Evolutionary conservation across 2,113 vertebrate genomes (phyloP).

Genomic region (Cromileptes altivelis): DNA sequence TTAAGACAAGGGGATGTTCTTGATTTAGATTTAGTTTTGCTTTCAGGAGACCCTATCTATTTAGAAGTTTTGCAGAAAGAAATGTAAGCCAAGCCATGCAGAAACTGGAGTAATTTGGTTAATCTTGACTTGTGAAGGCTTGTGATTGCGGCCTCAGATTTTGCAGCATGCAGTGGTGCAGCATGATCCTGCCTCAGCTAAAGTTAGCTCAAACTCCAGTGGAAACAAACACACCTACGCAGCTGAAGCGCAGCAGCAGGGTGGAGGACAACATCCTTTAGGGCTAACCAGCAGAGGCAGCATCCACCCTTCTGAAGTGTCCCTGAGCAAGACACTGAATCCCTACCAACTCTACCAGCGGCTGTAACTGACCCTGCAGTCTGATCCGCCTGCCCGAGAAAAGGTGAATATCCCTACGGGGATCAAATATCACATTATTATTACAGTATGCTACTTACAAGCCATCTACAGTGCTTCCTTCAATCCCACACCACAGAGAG

Average conservation of each 20-base stretch:
- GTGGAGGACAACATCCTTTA: conserved; percentile 46
- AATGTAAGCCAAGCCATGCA: not conserved
- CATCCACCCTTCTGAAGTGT: conserved; percentile 55
- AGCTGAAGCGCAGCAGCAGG: conserved; percentile 45
- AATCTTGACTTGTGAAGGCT: conserved; percentile 7
- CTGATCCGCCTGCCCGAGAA: conserved; percentile 40
- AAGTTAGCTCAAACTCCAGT: conserved; percentile 68
- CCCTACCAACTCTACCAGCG: not conserved
- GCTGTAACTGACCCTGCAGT: conserved; percentile 55
- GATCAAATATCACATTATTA: conserved; percentile 72
- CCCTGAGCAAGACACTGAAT: conserved; percentile 64
- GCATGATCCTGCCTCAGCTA: conserved; percentile 43
- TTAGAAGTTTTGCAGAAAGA: not conserved
- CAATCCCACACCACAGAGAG: conserved; percentile 49
- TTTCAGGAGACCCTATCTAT: not conserved
- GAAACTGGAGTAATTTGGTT: not conserved
- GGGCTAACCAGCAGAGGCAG: conserved; percentile 26
- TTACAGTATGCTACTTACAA: conserved; percentile 65
- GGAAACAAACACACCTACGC: conserved; percentile 78
- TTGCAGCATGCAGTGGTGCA: conserved; percentile 37
- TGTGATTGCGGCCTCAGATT: conserved; percentile 50
- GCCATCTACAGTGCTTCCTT: conserved; percentile 60
- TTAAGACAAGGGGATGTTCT: not conserved
- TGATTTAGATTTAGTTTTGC: not conserved
- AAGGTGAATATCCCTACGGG: conserved; percentile 62